Base-by-base conservation (phyloP, 1,140 invertebrate species). In the Heliothis virescens region DNA sequence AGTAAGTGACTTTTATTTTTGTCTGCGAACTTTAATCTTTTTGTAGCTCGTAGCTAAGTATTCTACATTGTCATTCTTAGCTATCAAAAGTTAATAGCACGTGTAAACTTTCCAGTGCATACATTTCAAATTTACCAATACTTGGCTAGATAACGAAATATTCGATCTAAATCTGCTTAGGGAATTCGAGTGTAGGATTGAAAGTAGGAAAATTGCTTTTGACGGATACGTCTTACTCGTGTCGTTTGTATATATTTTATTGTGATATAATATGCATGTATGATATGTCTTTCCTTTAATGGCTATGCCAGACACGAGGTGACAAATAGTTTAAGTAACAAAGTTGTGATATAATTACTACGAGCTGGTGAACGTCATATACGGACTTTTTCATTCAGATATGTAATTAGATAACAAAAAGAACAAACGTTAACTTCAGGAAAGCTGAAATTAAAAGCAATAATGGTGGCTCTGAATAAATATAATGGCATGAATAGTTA, bases 1-100 rank as follows among this genome's bases (percentile, higher is more conserved):
- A 57, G 3, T 55, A 15, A 12, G 9, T 67, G 47, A 21, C 13
- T 41, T 53, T 71, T 55, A 55, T 72, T 72, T 72, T 57, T 72
- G 53, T 72, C 69, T 72, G 50, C n/a, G 52, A 72, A 57, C n/a
- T 72, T 57, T 57, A 72, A 57, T 57, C 29, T 72, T 11, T 57
- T 50, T 52, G 52, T 26, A 2, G 69, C n/a, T 72, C 13, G 3
- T 1, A 71, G 48, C 63, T 26, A 26, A 26, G 21, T 26, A 71
- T 53, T 71, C 10, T 53, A 47, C 67, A 52, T 52, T 71, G 47
- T 71, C 48, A 71, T 71, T 71, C 21, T 34, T 47, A 34, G 21
- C 16, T 41, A 18, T 57, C 15, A n/a, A 72, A 57, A 72, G 21
- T 72, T 71, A 52, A 55, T 57, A 41, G 57, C 52, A 72, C 50